Evolutionary conservation across 2,113 vertebrate genomes (phyloP).

Genomic region (Saccopteryx bilineata): DNA sequence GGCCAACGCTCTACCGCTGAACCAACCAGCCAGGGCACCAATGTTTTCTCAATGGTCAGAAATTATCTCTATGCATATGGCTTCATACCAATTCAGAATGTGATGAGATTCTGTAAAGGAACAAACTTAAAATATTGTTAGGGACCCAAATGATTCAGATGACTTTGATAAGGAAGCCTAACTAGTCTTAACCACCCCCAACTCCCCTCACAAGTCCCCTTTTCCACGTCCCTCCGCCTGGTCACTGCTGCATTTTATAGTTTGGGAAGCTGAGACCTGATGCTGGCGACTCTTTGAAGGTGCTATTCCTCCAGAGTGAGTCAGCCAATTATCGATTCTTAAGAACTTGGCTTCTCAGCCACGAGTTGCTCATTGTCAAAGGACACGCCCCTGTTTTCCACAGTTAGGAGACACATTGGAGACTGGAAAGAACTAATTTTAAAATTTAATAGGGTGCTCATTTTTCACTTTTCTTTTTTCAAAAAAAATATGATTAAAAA

Average conservation of each 20-base stretch:
- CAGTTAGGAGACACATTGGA: neutral
- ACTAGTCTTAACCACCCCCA: too few species aligned
- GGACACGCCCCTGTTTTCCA: neutral
- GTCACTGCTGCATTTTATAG: neutral
- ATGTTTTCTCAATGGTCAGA: neutral
- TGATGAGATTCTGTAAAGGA: neutral
- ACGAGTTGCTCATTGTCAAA: neutral
- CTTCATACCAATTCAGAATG: neutral
- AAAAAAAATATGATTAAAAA: neutral
- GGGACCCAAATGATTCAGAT: neutral
- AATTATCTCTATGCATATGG: neutral
- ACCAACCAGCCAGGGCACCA: too few species aligned
- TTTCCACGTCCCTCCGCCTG: too few species aligned
- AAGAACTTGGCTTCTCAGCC: neutral
- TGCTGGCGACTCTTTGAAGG: neutral
- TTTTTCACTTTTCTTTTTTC: neutral
- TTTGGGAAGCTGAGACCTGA: neutral
- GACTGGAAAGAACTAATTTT: neutral
- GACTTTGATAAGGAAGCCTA: neutral
- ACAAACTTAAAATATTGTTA: neutral
- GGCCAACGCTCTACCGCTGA: too few species aligned
- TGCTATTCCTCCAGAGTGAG: neutral
- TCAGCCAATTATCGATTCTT: neutral
- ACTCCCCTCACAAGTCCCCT: too few species aligned
- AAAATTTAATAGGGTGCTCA: neutral